These are phyloP conservation scores for Pteria penguin DNA, from an alignment of 2,888 invertebrate genomes.

Conservation along the genomic window DNA sequence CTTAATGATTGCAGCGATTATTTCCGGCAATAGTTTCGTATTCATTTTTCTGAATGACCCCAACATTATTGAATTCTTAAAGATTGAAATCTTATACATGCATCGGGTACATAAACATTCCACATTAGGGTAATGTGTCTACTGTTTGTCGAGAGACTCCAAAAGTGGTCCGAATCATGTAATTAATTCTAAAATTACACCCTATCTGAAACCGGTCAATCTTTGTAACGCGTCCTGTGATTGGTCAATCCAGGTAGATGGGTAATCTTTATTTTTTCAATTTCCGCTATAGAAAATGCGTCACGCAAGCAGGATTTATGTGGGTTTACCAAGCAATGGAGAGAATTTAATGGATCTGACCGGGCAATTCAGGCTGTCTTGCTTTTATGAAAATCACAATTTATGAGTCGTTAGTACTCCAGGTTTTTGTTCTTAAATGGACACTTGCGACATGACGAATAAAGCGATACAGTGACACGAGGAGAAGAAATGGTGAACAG, in stretches of 20 bases:
- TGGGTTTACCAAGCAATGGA: neutral
- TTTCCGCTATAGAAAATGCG: neutral
- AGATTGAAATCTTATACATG: neutral
- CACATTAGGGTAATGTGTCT: neutral
- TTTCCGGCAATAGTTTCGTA: no score
- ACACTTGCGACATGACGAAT: neutral
- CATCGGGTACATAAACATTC: neutral
- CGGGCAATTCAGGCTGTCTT: neutral
- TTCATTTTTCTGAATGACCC: no score
- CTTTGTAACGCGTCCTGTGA: neutral
- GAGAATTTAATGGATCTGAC: neutral
- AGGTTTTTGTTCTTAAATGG: neutral
- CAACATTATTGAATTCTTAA: no score
- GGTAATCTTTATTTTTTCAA: no score
- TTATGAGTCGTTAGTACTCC: neutral
- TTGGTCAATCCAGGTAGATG: neutral
- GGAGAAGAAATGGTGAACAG: neutral
- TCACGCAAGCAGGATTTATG: neutral
- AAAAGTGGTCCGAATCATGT: neutral
- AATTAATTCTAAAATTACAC: neutral
- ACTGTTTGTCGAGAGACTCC: neutral
- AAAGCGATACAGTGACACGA: neutral
- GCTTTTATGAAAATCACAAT: neutral
- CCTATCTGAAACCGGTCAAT: neutral
- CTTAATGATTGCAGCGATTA: no score